A percentile compares a stretch with the other conserved stretches of the same genome.
These are phyloP conservation scores for Fukomys damarensis DNA, from an alignment of 2,113 vertebrate genomes.

Conservation along the genomic window DNA sequence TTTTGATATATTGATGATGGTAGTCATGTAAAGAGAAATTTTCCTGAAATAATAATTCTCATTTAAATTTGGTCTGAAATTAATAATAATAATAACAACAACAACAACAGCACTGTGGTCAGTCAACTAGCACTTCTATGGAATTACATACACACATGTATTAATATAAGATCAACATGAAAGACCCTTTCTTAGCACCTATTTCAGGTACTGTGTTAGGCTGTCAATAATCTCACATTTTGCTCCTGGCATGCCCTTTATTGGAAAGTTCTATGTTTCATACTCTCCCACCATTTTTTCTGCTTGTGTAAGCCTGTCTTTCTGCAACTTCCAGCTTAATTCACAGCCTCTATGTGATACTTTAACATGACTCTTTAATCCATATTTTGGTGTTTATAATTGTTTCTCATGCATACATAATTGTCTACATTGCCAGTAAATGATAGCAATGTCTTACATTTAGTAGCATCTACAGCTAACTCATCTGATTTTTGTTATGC, in stretches of 20 bases:
- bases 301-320: not conserved
- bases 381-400: conserved; percentile 34
- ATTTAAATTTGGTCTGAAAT: not conserved
- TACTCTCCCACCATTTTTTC: not conserved
- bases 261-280: not conserved
- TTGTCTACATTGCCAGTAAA: not conserved
- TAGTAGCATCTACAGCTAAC: not conserved
- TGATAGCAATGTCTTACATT: not conserved
- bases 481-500: conserved; percentile 25
- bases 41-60: conserved; percentile 5
- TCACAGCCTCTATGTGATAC: not conserved
- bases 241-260: not conserved
- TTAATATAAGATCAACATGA: conserved; percentile 37
- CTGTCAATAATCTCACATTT: not conserved
- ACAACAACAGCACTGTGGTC: not conserved
- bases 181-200: conserved; percentile 17
- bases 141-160: not conserved
- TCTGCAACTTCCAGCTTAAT: conserved; percentile 1
- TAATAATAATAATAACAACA: not conserved
- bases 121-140: not conserved
- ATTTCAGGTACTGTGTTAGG: not conserved
- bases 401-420: not conserved
- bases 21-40: not conserved
- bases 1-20: not conserved
- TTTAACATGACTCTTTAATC: not conserved